Base-by-base conservation (phyloP, 1,140 invertebrate species). In the Drosophila parabipectinata region DNA sequence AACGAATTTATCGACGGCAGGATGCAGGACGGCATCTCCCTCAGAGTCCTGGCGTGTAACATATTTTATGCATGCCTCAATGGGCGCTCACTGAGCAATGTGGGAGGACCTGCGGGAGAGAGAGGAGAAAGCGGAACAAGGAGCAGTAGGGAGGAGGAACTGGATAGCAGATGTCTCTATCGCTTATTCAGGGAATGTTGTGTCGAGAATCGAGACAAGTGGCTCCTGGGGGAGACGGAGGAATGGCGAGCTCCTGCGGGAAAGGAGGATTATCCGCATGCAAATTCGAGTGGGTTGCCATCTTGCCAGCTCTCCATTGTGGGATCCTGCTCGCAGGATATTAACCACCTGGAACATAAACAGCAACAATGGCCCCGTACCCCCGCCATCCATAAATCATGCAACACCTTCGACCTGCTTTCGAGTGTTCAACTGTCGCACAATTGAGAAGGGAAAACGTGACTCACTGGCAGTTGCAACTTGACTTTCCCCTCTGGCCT, bases 31-130 rank as follows among this genome's bases (percentile, higher is more conserved):
- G 59, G 47, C 45, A 21, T 52, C 18, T 53, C 48, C 48, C 14
- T 1, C 41, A 34, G n/a, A 5, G 45, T 50, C 39, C 1, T 28
- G 41, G 72, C 61, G 71, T 72, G 67, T 73, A 81, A 64, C 72
- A 80, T 81, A 80, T 77, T 77, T 81, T 81, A 81, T 81, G 58
- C 67, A 73, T 68, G 68, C 72, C 68, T 77, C 73, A 64, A 45
- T 77, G 77, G 53, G 61, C 66, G 60, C 57, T 59, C 72, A 72
- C 32, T 76, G 60, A 80, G 61, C 77, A 75, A 62, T 74, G 34
- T 74, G 58, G 53, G 30, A 18, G 45, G 44, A 9, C 12, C 15
- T 14, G 9, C 1, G 8, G 14, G 15, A 18, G 41, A 44, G 41
- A 18, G 39, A 6, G 5, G 12, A 41, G 39, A n/a, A 41, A 41